Conservation (phyloP, 2,797 vertebrate genomes). For the Ceyx erithaca region DNA sequence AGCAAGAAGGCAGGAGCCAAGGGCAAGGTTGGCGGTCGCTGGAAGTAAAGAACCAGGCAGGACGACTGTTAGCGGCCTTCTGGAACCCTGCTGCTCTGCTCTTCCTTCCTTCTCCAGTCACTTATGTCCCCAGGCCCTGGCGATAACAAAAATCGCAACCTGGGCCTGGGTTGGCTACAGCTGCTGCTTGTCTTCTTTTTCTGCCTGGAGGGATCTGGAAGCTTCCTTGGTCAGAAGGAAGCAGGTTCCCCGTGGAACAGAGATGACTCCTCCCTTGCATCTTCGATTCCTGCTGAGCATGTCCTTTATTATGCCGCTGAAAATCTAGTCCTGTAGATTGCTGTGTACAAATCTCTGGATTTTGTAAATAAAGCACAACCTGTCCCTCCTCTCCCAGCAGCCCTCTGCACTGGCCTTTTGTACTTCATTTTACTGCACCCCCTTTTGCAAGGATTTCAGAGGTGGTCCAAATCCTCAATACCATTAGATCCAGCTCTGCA, state of each 20-base stretch:
- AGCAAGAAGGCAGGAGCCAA: constrained; percentile 94
- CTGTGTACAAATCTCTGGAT: constrained; percentile 73
- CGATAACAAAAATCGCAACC: not conserved
- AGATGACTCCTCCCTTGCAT: constrained; percentile 43
- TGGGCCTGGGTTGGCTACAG: constrained; percentile 16
- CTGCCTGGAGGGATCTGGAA: constrained; percentile 24
- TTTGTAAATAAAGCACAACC: constrained; percentile 88
- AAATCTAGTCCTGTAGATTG: constrained; percentile 40
- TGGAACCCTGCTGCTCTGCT: constrained; percentile 39
- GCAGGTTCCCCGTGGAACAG: constrained; percentile 9
- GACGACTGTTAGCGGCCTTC: not conserved
- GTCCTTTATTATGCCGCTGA: not conserved
- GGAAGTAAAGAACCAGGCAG: constrained; percentile 86
- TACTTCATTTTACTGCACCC: not conserved
- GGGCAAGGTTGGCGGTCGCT: constrained; percentile 90
- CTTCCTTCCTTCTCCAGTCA: constrained; percentile 16
- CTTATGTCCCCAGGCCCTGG: not conserved
- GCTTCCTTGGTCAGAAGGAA: constrained; percentile 49
- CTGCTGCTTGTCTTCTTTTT: constrained; percentile 53
- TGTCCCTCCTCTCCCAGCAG: constrained; percentile 61
- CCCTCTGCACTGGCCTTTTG: not conserved
- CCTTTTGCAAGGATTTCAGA: not conserved
- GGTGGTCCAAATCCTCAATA: not conserved
- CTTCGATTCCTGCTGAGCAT: constrained; percentile 29
- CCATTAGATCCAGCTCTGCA: not conserved